Evolutionary conservation across 2,888 invertebrate species (phyloP).

Genomic region (Apodemia mormo): DNA sequence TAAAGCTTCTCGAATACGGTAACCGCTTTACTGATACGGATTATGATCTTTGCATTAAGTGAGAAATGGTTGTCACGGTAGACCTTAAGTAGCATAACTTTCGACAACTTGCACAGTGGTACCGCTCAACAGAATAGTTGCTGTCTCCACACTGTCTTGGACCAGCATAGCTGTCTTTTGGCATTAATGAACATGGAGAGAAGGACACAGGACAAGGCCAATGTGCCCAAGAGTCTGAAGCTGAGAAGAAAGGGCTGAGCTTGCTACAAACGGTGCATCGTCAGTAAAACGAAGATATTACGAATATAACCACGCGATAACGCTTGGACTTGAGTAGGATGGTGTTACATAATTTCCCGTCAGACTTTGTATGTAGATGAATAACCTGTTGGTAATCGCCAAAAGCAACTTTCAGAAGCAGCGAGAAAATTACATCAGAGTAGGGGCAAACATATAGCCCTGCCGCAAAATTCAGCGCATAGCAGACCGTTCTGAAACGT

Average conservation of each 20-base stretch:
- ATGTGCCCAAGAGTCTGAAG: background rate
- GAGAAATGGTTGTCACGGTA: conserved; percentile 20
- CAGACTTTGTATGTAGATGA: background rate
- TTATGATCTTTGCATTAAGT: conserved; percentile 27
- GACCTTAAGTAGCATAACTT: conserved; percentile 3
- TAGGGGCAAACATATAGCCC: background rate
- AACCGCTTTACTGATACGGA: conserved; percentile 29
- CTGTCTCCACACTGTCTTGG: background rate
- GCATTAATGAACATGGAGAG: background rate
- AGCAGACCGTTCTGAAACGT: too few species aligned
- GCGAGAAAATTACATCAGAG: background rate
- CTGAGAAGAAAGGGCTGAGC: background rate
- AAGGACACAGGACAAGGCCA: background rate
- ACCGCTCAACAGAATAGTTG: too few species aligned
- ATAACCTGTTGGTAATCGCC: background rate
- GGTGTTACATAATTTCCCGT: background rate
- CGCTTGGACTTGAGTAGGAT: background rate
- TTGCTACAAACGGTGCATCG: conserved; percentile 8
- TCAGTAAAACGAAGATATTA: background rate
- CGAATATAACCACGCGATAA: background rate
- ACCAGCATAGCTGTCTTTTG: background rate
- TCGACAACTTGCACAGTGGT: background rate
- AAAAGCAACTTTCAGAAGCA: background rate
- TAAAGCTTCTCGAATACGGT: conserved; percentile 21
- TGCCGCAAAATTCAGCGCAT: too few species aligned